Evolutionary conservation across 2,113 vertebrate species (phyloP), one percentile per base, ranked within the genome.

Genomic region (Neopipo cinnamomea): DNA sequence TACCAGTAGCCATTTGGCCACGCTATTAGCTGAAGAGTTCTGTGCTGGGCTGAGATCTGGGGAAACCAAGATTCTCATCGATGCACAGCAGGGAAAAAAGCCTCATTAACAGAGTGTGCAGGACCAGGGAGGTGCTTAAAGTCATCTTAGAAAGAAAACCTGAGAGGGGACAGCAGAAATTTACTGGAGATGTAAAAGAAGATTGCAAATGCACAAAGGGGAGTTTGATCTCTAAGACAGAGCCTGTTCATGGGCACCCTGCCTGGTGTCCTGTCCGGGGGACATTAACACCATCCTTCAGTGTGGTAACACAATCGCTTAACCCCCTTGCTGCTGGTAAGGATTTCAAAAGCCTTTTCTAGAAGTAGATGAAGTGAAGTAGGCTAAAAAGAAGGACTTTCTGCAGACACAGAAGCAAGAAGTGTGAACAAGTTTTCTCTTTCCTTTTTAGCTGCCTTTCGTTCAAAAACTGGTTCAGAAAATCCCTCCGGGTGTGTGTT

Each of bases 241-340:
- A 37, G 2, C 14, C 41, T 10, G 0, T 3, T 31, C 9, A 2
- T 6, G n/a, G 31, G 9, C 35, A 6, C 5, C 0, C 0, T 0
- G 61, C 4, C 8, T 1, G 39, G 44, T 4, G 35, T 20, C 2
- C 37, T 15, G 20, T 20, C n/a, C 59, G 24, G 2, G 2, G 39
- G 33, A 14, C 49, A 20, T 21, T 16, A 35, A 27, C n/a, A 14
- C 3, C 28, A 9, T 11, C 21, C 47, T 42, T 46, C 52, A 24
- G 44, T 1, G 15, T 11, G 56, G 14, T 12, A 5, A 49, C 12
- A 7, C 4, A 37, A 2, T 8, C 6, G 3, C 30, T 62, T 7
- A 19, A 50, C 18, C 39, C 33, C 27, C 33, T 44, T 8, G 2
- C 33, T 67, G 72, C 6, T 6, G 19, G 53, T 6, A 31, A 70